A percentile compares a stretch with the other conserved stretches of the same genome.
These are phyloP conservation scores for Candidula unifasciata DNA, from an alignment of 2,888 invertebrate genomes.

Conservation along the genomic window DNA sequence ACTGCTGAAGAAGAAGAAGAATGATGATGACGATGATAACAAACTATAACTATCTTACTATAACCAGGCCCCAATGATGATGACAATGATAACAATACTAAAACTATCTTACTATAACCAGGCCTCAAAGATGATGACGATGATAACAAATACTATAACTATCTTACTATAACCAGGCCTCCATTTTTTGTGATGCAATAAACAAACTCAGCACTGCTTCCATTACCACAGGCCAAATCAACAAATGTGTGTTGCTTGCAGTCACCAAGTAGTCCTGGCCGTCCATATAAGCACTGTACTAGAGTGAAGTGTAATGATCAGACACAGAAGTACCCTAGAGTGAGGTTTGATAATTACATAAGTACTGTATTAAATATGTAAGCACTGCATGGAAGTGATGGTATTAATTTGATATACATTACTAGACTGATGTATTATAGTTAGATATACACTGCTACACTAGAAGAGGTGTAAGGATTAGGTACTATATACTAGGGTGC, in stretches of 20 bases:
- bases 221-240: slow-evolving; percentile 41
- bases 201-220: slow-evolving; percentile 11
- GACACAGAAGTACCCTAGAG: neutral
- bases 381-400: neutral
- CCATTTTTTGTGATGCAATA: slow-evolving; percentile 35
- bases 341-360: neutral
- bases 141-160: neutral
- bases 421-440: too few relatives aligned
- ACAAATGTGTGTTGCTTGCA: slow-evolving; percentile 41
- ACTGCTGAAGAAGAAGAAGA: too few relatives aligned
- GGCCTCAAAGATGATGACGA: neutral
- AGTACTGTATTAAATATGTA: neutral
- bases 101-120: neutral
- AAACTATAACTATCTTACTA: neutral
- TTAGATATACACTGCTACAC: too few relatives aligned
- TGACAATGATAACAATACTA: neutral
- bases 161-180: slow-evolving; percentile 35
- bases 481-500: too few relatives aligned
- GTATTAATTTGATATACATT: neutral
- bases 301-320: neutral
- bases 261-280: slow-evolving; percentile 35
- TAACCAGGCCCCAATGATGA: neutral
- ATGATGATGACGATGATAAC: too few relatives aligned
- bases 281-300: slow-evolving; percentile 46
- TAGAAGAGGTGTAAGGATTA: too few relatives aligned